phyloP scores from a whole-genome alignment of 2,113 vertebrate genomes.

The Petaurus breviceps region DNA sequence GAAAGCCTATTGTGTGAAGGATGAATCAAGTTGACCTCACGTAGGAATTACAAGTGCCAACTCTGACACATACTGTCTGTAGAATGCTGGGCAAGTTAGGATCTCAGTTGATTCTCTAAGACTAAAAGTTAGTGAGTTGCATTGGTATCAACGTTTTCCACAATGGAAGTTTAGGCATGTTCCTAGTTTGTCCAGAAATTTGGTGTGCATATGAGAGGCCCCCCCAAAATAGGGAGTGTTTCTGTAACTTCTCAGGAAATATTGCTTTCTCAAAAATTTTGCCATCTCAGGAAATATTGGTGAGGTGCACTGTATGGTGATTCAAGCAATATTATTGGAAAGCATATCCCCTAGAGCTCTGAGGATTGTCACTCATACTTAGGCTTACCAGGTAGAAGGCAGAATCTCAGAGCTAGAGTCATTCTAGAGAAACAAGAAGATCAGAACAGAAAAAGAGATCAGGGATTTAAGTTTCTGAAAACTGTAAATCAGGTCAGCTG shows the following conservation, averaged over 20 bases:
- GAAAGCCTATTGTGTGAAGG: not conserved
- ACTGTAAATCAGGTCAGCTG: not conserved
- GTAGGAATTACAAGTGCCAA: not conserved
- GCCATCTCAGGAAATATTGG: not conserved
- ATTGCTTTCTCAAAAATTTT: not conserved
- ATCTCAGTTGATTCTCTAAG: not conserved
- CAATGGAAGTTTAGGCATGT: not conserved
- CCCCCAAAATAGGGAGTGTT: not conserved
- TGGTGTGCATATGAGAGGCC: not conserved
- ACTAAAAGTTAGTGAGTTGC: not conserved
- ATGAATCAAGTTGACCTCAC: not conserved
- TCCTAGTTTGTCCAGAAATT: not conserved
- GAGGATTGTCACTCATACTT: not conserved
- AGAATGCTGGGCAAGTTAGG: not conserved
- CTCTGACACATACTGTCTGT: not conserved
- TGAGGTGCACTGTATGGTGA: not conserved
- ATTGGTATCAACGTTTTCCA: not conserved
- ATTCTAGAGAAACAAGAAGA: not conserved
- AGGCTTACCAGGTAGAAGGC: not conserved
- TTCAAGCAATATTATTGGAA: not conserved
- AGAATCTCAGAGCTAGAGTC: not conserved
- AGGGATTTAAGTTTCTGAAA: not conserved
- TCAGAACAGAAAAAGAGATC: not conserved
- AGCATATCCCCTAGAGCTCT: not conserved
- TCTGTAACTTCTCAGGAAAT: not conserved